Evolutionary conservation across 2,888 invertebrate genomes (phyloP).

Genomic region (Polylopha cassiicola): DNA sequence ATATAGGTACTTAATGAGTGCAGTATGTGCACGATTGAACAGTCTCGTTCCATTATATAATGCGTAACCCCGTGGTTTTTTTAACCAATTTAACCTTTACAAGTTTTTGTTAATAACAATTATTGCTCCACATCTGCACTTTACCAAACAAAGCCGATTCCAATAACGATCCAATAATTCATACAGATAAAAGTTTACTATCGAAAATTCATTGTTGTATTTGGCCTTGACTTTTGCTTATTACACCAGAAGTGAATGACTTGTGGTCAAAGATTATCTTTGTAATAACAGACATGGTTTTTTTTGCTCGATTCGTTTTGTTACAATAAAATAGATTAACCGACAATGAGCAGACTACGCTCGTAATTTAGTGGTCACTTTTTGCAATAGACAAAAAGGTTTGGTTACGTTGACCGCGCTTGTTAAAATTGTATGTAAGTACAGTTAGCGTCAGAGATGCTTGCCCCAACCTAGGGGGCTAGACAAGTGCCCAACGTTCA

Average conservation of each 20-base stretch:
- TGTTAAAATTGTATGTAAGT: no score
- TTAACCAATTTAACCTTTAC: no score
- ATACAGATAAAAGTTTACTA: no score
- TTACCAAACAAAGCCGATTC: neutral
- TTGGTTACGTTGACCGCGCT: slow-evolving; percentile 4
- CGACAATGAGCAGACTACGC: slow-evolving; percentile 34
- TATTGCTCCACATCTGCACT: no score
- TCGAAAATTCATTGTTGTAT: slow-evolving; percentile 4
- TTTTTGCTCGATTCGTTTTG: slow-evolving; percentile 38
- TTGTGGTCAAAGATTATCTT: slow-evolving; percentile 27
- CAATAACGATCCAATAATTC: slow-evolving; percentile 3
- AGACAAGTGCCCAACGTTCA: no score
- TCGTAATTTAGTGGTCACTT: slow-evolving; percentile 12
- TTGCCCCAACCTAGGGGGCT: no score
- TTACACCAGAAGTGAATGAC: slow-evolving; percentile 37
- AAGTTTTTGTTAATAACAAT: no score
- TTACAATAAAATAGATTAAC: slow-evolving; percentile 37
- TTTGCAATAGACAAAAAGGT: slow-evolving; percentile 8
- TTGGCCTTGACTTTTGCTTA: slow-evolving; percentile 34
- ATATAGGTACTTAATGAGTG: no score
- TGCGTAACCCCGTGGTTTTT: no score
- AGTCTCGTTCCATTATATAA: no score
- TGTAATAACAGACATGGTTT: slow-evolving; percentile 31
- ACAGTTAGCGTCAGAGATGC: no score
- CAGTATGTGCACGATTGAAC: no score